Evolutionary conservation across 2,888 invertebrate genomes (phyloP).

Genomic region (Melieria crassipennis): DNA sequence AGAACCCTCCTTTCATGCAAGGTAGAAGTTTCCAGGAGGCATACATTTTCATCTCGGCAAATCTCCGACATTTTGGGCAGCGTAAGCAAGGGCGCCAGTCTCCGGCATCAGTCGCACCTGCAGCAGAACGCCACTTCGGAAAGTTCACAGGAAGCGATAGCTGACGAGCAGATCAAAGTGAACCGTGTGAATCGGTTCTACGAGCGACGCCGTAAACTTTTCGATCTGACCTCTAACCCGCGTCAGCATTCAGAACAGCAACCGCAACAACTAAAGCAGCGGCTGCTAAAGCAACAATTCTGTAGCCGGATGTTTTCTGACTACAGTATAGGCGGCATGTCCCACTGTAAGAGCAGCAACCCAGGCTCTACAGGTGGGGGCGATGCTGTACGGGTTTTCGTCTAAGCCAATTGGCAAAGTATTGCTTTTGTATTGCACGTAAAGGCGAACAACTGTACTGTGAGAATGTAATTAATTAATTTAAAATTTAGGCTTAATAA

Average conservation of each 20-base stretch:
- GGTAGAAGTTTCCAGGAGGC: slow-evolving; percentile 27
- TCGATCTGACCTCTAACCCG: slow-evolving; percentile 39
- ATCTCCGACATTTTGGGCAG: slow-evolving; percentile 53
- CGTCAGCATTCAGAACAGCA: slow-evolving; percentile 42
- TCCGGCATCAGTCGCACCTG: neutral
- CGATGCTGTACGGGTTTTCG: slow-evolving; percentile 57
- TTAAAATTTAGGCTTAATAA: slow-evolving; percentile 6
- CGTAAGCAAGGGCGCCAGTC: slow-evolving; percentile 35
- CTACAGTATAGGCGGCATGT: slow-evolving; percentile 50
- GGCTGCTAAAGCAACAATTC: slow-evolving; percentile 54
- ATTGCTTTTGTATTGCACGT: slow-evolving; percentile 9
- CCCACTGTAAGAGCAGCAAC: slow-evolving; percentile 31
- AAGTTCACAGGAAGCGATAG: slow-evolving; percentile 14
- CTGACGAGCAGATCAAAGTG: slow-evolving; percentile 42
- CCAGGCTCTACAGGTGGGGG: slow-evolving; percentile 44
- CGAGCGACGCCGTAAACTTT: slow-evolving; percentile 53
- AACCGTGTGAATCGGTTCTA: slow-evolving; percentile 54
- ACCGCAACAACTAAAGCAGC: slow-evolving; percentile 47
- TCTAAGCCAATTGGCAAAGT: slow-evolving; percentile 16
- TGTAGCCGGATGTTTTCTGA: slow-evolving; percentile 51
- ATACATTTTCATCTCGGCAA: slow-evolving; percentile 51
- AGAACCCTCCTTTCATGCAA: slow-evolving; percentile 35
- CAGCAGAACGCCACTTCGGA: slow-evolving; percentile 21
- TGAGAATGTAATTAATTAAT: slow-evolving; percentile 6
- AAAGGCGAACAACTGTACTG: neutral